A percentile compares a stretch with the other conserved stretches of the same genome.
These are phyloP conservation scores for Hydraecia micacea DNA, from an alignment of 2,888 invertebrate genomes.

Conservation along the genomic window DNA sequence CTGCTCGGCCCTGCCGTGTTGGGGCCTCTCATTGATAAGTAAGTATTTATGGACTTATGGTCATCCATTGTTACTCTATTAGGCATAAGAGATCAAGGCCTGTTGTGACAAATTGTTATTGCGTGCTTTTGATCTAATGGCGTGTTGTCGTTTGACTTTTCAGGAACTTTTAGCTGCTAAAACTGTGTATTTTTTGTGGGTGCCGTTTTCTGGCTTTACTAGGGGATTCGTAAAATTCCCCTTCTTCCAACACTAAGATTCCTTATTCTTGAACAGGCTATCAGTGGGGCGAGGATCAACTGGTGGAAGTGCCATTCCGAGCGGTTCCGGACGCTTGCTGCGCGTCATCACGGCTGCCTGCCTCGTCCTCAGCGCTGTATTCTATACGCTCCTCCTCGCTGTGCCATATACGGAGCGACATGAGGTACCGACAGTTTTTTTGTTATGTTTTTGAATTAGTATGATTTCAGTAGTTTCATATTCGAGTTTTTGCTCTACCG, in stretches of 20 bases:
- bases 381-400: constrained; percentile 92
- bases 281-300: constrained; percentile 88
- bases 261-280: constrained; percentile 72
- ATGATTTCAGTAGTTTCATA: constrained; percentile 2
- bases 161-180: not conserved
- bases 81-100: constrained; percentile 30
- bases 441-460: not conserved
- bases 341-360: constrained; percentile 92
- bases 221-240: not conserved
- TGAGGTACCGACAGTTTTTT: constrained; percentile 76
- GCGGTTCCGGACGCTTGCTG: constrained; percentile 91
- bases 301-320: constrained; percentile 84
- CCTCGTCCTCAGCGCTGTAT: constrained; percentile 92
- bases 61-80: constrained; percentile 47
- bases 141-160: not conserved
- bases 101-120: constrained; percentile 18
- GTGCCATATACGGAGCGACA: constrained; percentile 92
- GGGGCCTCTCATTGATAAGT: constrained; percentile 94
- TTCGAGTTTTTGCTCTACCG: constrained; percentile 1
- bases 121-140: constrained; percentile 10
- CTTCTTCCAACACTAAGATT: not conserved
- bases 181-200: not conserved
- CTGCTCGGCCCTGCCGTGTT: constrained; percentile 94
- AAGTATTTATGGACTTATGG: constrained; percentile 77
- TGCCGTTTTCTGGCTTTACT: not conserved